phyloP scores from a whole-genome alignment of 2,888 invertebrate genomes.

The Platycnemis pennipes region DNA sequence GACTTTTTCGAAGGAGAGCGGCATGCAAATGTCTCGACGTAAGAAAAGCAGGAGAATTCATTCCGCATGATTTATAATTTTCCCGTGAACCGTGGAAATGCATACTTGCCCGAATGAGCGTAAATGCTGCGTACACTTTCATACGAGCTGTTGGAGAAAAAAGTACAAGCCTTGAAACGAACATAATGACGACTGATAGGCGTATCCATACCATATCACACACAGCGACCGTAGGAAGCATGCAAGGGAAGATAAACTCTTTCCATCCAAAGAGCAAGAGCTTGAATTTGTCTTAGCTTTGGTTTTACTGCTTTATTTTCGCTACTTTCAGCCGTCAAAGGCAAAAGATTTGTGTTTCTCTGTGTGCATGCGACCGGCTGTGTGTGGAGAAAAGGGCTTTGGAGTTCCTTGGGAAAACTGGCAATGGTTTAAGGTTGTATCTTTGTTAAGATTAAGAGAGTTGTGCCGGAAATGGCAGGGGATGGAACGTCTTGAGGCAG shows the following conservation, averaged over 20 bases:
- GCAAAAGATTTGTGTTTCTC: slow-evolving; percentile 8
- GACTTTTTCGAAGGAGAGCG: not conserved
- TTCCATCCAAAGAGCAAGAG: slow-evolving; percentile 10
- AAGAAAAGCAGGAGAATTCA: not conserved
- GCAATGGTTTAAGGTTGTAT: not conserved
- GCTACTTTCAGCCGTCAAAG: not conserved
- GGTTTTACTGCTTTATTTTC: not conserved
- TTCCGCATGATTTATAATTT: slow-evolving; percentile 25
- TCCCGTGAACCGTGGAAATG: not conserved
- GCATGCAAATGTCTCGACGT: not conserved
- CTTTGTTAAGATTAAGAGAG: slow-evolving; percentile 41
- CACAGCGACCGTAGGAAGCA: not conserved
- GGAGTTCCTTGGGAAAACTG: not conserved
- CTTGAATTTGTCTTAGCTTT: not conserved
- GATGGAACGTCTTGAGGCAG: not conserved
- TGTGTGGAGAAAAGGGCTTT: not conserved
- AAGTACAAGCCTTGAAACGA: slow-evolving; percentile 1
- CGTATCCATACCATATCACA: not conserved
- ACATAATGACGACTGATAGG: slow-evolving; percentile 6
- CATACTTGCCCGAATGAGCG: not conserved
- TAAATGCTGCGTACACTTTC: not conserved
- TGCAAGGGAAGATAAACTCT: slow-evolving; percentile 6
- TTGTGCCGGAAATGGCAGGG: slow-evolving; percentile 25
- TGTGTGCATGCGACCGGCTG: slow-evolving; percentile 31
- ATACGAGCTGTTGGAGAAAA: not conserved